Conservation (phyloP, 2,113 vertebrate species). For the Rafetus swinhoei region DNA sequence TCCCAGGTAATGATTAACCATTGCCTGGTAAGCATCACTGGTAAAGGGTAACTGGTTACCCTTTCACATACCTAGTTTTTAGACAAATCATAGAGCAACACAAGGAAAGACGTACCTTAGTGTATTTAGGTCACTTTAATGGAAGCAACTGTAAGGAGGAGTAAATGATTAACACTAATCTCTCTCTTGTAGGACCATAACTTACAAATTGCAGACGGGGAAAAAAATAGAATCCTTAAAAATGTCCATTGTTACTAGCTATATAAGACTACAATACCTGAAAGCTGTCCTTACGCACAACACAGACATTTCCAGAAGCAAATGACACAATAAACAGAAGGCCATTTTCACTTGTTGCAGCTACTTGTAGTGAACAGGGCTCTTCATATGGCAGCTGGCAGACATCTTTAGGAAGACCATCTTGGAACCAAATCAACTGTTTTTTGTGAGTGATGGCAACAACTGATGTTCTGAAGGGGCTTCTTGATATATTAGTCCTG, state of each 20-base stretch:
- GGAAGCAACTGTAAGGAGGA: background rate
- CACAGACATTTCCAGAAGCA: slow-evolving; percentile 80
- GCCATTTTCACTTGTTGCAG: slow-evolving; percentile 76
- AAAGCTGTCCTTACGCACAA: slow-evolving; percentile 86
- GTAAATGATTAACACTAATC: background rate
- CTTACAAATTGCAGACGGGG: background rate
- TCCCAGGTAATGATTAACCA: too few species aligned
- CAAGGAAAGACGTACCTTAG: background rate
- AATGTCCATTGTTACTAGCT: background rate
- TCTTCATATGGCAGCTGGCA: slow-evolving; percentile 87
- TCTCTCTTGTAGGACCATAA: background rate
- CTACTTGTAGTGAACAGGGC: slow-evolving; percentile 79
- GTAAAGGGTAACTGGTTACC: too few species aligned
- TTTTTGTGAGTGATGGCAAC: slow-evolving; percentile 83
- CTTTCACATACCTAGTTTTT: background rate
- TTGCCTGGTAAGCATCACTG: too few species aligned
- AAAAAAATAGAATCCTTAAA: background rate
- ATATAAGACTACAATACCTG: slow-evolving; percentile 80
- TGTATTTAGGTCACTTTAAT: background rate
- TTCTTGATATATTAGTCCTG: slow-evolving; percentile 59
- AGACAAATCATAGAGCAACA: background rate
- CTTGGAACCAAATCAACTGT: slow-evolving; percentile 89
- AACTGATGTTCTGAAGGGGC: slow-evolving; percentile 73
- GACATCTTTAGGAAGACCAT: slow-evolving; percentile 81
- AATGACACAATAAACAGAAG: slow-evolving; percentile 84